phyloP scores from a whole-genome alignment of 1,140 invertebrate species.

The Drosophila auraria region DNA sequence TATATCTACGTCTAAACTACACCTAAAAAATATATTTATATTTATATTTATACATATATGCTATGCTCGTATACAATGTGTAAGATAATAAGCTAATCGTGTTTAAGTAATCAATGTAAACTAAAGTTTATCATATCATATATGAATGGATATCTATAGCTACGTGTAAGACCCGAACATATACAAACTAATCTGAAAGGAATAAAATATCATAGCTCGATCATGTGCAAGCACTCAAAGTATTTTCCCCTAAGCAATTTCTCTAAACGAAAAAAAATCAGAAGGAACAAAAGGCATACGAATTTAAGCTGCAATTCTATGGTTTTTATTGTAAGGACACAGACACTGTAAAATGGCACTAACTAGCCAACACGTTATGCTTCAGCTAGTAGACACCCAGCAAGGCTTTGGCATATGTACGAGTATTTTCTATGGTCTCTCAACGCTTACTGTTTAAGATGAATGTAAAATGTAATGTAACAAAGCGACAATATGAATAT shows the following conservation, averaged over 20 bases:
- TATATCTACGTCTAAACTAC: slow-evolving; percentile 34
- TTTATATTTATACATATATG: slow-evolving; percentile 38
- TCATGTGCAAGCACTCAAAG: slow-evolving; percentile 60
- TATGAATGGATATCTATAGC: slow-evolving; percentile 62
- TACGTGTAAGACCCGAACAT: slow-evolving; percentile 41
- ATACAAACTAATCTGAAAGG: slow-evolving; percentile 54
- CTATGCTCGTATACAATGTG: slow-evolving; percentile 76
- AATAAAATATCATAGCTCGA: slow-evolving; percentile 57
- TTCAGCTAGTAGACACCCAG: slow-evolving; percentile 71
- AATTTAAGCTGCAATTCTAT: slow-evolving; percentile 78
- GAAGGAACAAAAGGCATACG: slow-evolving; percentile 64
- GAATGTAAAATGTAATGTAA: slow-evolving; percentile 80
- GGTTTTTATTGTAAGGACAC: slow-evolving; percentile 60
- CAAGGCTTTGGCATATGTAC: slow-evolving; percentile 65
- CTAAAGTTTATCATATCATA: slow-evolving; percentile 74
- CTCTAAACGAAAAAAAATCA: slow-evolving; percentile 26
- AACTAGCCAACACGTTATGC: slow-evolving; percentile 53
- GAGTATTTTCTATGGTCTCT: slow-evolving; percentile 70
- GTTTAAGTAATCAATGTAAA: slow-evolving; percentile 61
- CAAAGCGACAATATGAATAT: slow-evolving; percentile 77
- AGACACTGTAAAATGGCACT: slow-evolving; percentile 53
- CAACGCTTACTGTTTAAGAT: slow-evolving; percentile 57
- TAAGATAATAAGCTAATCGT: slow-evolving; percentile 74
- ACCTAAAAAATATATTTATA: slow-evolving; percentile 51
- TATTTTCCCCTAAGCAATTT: slow-evolving; percentile 65